phyloP scores from a whole-genome alignment of 2,113 vertebrate genomes.

The Propithecus coquereli region DNA sequence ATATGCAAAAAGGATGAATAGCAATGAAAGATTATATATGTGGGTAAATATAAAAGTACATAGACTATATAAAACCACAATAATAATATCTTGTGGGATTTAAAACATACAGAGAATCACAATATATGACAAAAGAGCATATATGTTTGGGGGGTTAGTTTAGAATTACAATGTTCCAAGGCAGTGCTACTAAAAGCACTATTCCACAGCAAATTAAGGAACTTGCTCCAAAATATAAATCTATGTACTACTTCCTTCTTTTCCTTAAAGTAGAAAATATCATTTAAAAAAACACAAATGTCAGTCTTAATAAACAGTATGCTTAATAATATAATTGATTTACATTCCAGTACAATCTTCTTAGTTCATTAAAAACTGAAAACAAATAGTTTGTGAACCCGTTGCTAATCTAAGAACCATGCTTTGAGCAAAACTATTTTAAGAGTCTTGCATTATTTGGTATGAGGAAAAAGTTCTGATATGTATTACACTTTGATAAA shows the following conservation, averaged over 20 bases:
- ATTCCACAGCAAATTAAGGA: not conserved
- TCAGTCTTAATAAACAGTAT: slow-evolving; percentile 22
- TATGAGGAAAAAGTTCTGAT: not conserved
- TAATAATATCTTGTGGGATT: not conserved
- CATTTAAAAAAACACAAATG: not conserved
- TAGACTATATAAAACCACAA: not conserved
- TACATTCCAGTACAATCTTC: not conserved
- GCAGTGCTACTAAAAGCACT: not conserved
- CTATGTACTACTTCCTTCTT: not conserved
- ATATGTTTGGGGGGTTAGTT: not conserved
- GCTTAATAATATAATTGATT: not conserved
- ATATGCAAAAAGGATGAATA: not conserved
- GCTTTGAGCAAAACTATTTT: not conserved
- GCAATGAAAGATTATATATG: not conserved
- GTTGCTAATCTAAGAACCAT: not conserved
- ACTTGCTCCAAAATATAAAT: not conserved
- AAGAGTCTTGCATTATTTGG: not conserved
- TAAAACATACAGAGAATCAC: not conserved
- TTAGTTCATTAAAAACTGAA: not conserved
- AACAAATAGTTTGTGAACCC: not conserved
- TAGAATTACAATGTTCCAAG: not conserved
- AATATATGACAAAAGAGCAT: not conserved
- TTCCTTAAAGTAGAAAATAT: not conserved
- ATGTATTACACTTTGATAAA: slow-evolving; percentile 15
- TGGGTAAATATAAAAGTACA: not conserved